Percentiles rank a stretch among this genome's conserved stretches.
phyloP scores from a whole-genome alignment of 2,797 vertebrate species.

The Malacoctenus gilli region DNA sequence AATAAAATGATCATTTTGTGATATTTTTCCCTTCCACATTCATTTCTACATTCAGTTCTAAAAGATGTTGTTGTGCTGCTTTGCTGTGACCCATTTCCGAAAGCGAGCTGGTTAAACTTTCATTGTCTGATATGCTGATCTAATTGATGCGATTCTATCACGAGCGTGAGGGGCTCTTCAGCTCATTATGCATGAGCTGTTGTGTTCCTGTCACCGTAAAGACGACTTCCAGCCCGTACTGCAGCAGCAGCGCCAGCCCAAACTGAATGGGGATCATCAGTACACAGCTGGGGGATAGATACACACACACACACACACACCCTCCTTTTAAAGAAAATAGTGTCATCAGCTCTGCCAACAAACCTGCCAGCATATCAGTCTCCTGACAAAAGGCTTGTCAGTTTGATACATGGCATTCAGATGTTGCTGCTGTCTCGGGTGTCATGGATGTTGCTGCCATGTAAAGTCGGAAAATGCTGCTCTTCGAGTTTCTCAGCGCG shows the following conservation, averaged over 20 bases:
- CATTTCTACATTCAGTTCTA: too few relatives aligned
- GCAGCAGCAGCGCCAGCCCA: not conserved
- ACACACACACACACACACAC: constrained; percentile 7
- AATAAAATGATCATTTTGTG: too few relatives aligned
- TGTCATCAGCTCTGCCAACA: not conserved
- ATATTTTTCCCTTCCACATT: too few relatives aligned
- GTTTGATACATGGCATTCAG: constrained; percentile 1
- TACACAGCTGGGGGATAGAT: not conserved
- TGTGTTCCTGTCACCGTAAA: not conserved
- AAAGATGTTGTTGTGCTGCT: not conserved
- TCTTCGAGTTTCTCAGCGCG: constrained; percentile 2
- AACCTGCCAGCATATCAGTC: not conserved
- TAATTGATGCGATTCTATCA: not conserved
- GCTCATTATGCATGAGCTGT: not conserved
- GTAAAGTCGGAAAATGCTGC: constrained; percentile 2
- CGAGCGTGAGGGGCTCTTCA: too few relatives aligned
- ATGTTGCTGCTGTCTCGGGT: not conserved
- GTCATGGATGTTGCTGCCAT: not conserved
- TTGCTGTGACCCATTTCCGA: too few relatives aligned
- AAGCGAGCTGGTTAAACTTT: too few relatives aligned
- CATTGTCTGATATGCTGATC: not conserved
- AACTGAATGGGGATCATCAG: constrained; percentile 3
- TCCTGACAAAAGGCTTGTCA: constrained; percentile 7
- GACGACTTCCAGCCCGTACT: too few relatives aligned
- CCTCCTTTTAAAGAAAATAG: constrained; percentile 9